Evolutionary conservation across 2,888 invertebrate species (phyloP), one percentile per base, ranked within the genome.

Genomic region (Philereme transversata): DNA sequence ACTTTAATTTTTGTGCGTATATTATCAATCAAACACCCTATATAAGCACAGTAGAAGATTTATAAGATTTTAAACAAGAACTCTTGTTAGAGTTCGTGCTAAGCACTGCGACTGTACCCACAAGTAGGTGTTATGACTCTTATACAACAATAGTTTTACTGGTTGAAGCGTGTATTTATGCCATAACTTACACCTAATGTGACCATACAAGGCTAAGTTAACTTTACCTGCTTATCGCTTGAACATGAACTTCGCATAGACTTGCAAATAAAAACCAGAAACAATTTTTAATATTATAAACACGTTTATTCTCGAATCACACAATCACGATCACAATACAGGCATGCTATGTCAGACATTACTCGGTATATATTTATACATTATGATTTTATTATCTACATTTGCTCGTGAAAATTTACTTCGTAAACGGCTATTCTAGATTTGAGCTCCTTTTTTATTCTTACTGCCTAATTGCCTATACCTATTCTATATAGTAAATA

Each of bases 271-370:
- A 82, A 81, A 86, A 86, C 68, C 65, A 75, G 78, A 86, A 83
- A 65, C 46, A 86, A 79, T 84, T 61, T 58, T 75, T 80, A 83
- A 81, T 88, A 80, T 79, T 82, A 83, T 84, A 88, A 86, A 86
- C 88, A 88, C 85, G 84, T 90, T 90, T 92, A 90, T 90, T 89
- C 82, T 77, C 70, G 78, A 82, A 79, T 77, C 76, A 82, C 75
- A 73, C 79, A 73, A 73, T 78, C 83, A 80, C 84, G 77, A 79
- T 73, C 82, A 81, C 75, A 68, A 81, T 70, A 79, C 86, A 82
- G 71, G 67, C 86, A 78, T 79, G 82, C 83, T 74, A 72, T 77
- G 73, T 22, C 22, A 22, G 22, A 22, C 22, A 22, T 83, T 80
- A 80, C 76, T 81, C 22, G 22, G 22, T 81, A 79, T 74, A 81